phyloP scores from a whole-genome alignment of 2,888 invertebrate species.

The Beris chalybata region DNA sequence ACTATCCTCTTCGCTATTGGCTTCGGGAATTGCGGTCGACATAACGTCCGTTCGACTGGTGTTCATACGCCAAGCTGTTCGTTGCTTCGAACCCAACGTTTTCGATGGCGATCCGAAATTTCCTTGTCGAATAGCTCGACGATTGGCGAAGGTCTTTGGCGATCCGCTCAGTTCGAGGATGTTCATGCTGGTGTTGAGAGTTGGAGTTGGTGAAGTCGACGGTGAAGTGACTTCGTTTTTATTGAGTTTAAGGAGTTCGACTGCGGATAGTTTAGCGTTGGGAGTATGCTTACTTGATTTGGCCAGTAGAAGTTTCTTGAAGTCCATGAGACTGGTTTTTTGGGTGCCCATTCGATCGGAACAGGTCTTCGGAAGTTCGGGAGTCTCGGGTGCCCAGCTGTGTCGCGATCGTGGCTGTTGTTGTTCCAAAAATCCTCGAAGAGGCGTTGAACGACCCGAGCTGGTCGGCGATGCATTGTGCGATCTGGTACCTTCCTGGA shows the following conservation, averaged over 20 bases:
- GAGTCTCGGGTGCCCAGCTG: conserved; percentile 62
- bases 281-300: conserved; percentile 69
- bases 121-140: conserved; percentile 60
- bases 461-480: conserved; percentile 59
- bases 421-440: conserved; percentile 53
- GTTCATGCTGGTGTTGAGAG: conserved; percentile 60
- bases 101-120: conserved; percentile 62
- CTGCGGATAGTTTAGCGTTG: conserved; percentile 69
- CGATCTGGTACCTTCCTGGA: conserved; percentile 50
- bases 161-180: conserved; percentile 72
- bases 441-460: conserved; percentile 58
- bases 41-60: conserved; percentile 80
- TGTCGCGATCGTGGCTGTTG: conserved; percentile 57
- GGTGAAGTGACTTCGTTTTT: conserved; percentile 42
- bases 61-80: conserved; percentile 71
- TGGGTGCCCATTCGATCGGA: conserved; percentile 68
- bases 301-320: conserved; percentile 77
- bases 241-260: conserved; percentile 72
- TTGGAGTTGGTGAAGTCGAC: conserved; percentile 35
- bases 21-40: conserved; percentile 84
- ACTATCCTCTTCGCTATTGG: conserved; percentile 72
- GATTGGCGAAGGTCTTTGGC: conserved; percentile 69
- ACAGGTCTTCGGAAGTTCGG: conserved; percentile 58
- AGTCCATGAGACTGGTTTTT: conserved; percentile 80
- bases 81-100: conserved; percentile 61